phyloP scores from a whole-genome alignment of 2,888 invertebrate genomes.

The Altica lythri region DNA sequence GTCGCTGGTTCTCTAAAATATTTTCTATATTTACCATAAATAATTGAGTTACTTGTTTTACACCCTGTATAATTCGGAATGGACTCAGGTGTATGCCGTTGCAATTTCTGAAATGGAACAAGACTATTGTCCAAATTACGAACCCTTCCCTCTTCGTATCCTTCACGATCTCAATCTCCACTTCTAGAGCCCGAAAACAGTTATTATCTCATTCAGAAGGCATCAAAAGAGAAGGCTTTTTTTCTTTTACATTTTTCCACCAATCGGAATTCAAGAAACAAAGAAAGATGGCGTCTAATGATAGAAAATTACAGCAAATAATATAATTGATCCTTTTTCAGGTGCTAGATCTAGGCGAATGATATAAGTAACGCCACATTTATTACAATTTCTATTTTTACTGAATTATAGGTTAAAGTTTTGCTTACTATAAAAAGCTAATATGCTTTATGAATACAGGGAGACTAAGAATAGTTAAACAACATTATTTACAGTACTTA shows the following conservation, averaged over 20 bases:
- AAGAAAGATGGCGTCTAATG: conserved; percentile 20
- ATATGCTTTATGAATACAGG: too few relatives aligned
- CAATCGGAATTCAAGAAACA: conserved; percentile 4
- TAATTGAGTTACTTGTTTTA: too few relatives aligned
- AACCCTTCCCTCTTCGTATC: too few relatives aligned
- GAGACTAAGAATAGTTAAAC: too few relatives aligned
- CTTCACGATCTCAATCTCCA: conserved; percentile 44
- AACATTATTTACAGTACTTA: too few relatives aligned
- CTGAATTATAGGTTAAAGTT: too few relatives aligned
- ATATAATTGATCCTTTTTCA: conserved; percentile 11
- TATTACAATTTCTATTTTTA: neutral
- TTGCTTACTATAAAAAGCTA: too few relatives aligned
- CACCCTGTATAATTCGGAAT: conserved; percentile 3
- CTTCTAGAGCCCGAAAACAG: conserved; percentile 44
- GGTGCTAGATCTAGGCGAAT: conserved; percentile 8
- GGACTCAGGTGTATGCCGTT: conserved; percentile 47
- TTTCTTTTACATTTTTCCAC: neutral
- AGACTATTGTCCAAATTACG: conserved; percentile 52
- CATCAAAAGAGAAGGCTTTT: conserved; percentile 29
- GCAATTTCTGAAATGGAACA: conserved; percentile 54
- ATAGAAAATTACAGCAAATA: conserved; percentile 12
- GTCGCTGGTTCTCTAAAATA: too few relatives aligned
- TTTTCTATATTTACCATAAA: too few relatives aligned
- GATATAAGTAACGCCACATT: conserved; percentile 13
- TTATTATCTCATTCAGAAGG: conserved; percentile 49